phyloP scores from a whole-genome alignment of 2,113 vertebrate genomes.

The Jacana jacana region DNA sequence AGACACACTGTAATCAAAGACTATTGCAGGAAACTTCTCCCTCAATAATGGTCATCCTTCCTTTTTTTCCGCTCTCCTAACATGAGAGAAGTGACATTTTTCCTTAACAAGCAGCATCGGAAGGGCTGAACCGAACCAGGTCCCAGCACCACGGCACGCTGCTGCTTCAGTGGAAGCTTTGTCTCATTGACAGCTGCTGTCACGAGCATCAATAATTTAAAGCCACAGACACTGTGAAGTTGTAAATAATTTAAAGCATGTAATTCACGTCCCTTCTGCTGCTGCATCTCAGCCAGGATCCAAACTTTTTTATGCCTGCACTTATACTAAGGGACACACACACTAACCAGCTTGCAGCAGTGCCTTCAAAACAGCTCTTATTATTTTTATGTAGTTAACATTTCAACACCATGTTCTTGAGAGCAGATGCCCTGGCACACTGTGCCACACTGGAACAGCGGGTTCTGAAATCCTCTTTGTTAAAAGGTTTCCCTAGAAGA shows the following conservation, averaged over 20 bases:
- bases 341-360: not conserved
- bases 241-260: constrained; percentile 68
- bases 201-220: constrained; percentile 65
- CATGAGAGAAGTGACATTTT: not conserved
- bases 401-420: not conserved
- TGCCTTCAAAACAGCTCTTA: not conserved
- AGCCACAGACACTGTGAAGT: not conserved
- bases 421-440: not conserved
- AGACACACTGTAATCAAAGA: not conserved
- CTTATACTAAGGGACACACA: not conserved
- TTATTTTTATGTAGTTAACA: constrained; percentile 6
- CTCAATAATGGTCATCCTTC: not conserved
- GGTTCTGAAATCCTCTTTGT: not conserved
- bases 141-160: not conserved
- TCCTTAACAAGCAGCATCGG: not conserved
- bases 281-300: constrained; percentile 5
- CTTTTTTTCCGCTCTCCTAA: not conserved
- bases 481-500: not conserved
- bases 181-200: constrained; percentile 37
- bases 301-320: constrained; percentile 5
- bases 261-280: constrained; percentile 15
- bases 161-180: constrained; percentile 22
- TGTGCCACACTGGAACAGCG: not conserved
- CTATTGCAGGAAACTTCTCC: not conserved
- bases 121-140: not conserved